phyloP scores from a whole-genome alignment of 2,797 vertebrate genomes.

The Liasis olivaceus region DNA sequence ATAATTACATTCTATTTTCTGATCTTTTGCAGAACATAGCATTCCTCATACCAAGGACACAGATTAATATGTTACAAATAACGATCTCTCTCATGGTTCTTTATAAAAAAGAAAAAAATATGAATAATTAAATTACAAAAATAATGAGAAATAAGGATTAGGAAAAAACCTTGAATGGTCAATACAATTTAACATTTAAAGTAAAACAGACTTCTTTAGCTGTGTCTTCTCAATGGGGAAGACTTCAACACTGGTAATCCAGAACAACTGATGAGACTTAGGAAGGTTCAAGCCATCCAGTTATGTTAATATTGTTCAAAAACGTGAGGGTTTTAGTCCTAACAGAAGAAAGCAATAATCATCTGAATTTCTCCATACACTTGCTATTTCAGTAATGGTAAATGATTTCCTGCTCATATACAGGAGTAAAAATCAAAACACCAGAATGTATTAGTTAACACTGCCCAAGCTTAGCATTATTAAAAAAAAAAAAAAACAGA shows the following conservation, averaged over 20 bases:
- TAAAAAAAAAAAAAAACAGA: slow-evolving; percentile 24
- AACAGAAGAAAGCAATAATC: neutral
- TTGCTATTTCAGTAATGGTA: neutral
- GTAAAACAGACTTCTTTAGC: neutral
- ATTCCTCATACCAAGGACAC: slow-evolving; percentile 11
- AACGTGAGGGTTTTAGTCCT: neutral
- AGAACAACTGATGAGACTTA: neutral
- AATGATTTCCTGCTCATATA: neutral
- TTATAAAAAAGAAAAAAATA: slow-evolving; percentile 2
- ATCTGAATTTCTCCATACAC: neutral
- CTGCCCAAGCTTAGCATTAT: slow-evolving; percentile 10
- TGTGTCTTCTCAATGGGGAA: neutral
- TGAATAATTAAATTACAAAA: slow-evolving; percentile 4
- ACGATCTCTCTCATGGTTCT: neutral
- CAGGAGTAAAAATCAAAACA: slow-evolving; percentile 23
- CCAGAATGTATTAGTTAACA: slow-evolving; percentile 41
- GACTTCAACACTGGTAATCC: neutral
- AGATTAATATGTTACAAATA: fast-evolving
- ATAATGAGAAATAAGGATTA: neutral
- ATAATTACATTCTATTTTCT: neutral
- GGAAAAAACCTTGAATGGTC: neutral
- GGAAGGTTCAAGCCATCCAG: neutral
- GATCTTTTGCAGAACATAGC: slow-evolving; percentile 11
- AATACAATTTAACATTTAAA: neutral
- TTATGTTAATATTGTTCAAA: neutral